Conservation (phyloP, 2,113 vertebrate species). For the Felis chaus region DNA sequence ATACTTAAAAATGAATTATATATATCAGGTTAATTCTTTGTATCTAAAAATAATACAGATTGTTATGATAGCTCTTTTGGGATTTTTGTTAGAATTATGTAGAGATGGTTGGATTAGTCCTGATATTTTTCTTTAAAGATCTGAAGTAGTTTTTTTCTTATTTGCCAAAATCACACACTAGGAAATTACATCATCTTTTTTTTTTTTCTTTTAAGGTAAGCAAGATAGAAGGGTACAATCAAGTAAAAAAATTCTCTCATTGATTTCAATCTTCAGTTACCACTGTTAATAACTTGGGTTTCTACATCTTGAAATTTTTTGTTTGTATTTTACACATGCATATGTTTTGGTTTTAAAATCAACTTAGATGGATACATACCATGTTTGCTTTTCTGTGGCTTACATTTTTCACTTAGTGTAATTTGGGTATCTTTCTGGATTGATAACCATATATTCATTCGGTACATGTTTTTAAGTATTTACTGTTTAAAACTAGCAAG, state of each 20-base stretch:
- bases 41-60: conserved; percentile 12
- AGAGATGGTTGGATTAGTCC: not conserved
- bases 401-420: not conserved
- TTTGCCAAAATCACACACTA: not conserved
- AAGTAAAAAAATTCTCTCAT: not conserved
- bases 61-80: not conserved
- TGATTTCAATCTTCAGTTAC: not conserved
- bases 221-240: not conserved
- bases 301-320: not conserved
- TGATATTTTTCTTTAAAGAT: not conserved
- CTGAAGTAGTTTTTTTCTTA: not conserved
- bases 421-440: not conserved
- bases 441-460: not conserved
- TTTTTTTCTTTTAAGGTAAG: conserved; percentile 1
- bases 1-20: not conserved
- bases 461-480: conserved; percentile 3
- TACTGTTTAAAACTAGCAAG: conserved; percentile 9
- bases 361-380: not conserved
- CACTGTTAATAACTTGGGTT: not conserved
- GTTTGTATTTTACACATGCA: not conserved
- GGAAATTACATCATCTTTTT: not conserved
- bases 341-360: conserved; percentile 14
- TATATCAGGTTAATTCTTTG: not conserved
- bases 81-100: not conserved
- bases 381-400: not conserved